These are phyloP conservation scores for Halichoerus grypus DNA, from an alignment of 2,113 vertebrate species.

Conservation along the genomic window DNA sequence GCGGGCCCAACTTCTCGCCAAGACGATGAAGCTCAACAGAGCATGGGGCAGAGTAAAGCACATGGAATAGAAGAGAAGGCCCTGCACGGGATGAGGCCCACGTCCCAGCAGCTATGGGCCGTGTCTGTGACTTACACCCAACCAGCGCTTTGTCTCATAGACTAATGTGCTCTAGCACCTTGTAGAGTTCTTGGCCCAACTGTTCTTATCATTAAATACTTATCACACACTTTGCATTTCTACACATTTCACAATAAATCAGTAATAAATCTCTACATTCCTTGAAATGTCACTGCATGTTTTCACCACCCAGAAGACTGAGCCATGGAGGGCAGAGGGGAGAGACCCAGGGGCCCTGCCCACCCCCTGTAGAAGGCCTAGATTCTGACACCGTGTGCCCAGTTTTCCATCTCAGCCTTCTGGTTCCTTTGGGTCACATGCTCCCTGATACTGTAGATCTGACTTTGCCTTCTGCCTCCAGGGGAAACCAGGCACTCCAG, in stretches of 20 bases:
- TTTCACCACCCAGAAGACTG: not conserved
- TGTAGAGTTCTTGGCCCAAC: not conserved
- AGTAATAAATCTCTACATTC: not conserved
- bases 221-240: conserved; percentile 40
- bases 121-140: not conserved
- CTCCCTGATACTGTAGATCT: not conserved
- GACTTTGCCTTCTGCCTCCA: not conserved
- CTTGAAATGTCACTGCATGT: not conserved
- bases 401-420: not conserved
- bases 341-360: fast-evolving
- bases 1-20: not conserved
- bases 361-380: not conserved
- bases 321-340: too few species aligned
- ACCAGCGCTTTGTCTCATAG: not conserved
- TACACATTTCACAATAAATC: conserved; percentile 46
- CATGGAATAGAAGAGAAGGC: not conserved
- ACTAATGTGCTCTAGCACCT: not conserved
- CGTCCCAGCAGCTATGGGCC: not conserved
- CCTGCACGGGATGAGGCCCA: not conserved
- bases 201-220: conserved; percentile 47
- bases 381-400: fast-evolving
- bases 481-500: not conserved
- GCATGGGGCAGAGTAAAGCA: fast-evolving
- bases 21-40: not conserved
- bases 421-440: too few species aligned